Conservation (phyloP, 2,888 invertebrate species). For the Chaitophorus viminalis region DNA sequence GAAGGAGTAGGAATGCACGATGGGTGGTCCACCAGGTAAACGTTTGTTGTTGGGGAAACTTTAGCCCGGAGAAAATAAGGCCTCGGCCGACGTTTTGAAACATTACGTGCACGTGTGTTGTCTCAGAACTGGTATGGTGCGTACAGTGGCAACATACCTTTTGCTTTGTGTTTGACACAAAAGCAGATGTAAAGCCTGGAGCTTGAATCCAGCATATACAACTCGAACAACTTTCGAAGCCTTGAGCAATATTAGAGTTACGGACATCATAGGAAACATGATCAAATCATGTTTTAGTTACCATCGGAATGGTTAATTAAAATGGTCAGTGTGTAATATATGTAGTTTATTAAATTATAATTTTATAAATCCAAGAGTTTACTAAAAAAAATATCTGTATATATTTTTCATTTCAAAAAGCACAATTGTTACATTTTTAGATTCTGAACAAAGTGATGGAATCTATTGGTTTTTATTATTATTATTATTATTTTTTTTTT, state of each 20-base stretch:
- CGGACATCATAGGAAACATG: slow-evolving; percentile 30
- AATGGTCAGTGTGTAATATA: slow-evolving; percentile 20
- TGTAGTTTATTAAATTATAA: background rate
- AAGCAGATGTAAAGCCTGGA: slow-evolving; percentile 41
- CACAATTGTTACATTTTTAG: no score
- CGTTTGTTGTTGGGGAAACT: slow-evolving; percentile 28
- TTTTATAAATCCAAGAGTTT: background rate
- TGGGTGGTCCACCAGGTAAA: slow-evolving; percentile 4
- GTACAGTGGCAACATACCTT: slow-evolving; percentile 20
- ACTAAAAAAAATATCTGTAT: background rate
- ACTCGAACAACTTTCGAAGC: slow-evolving; percentile 30
- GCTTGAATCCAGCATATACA: background rate
- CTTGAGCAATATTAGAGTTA: slow-evolving; percentile 17
- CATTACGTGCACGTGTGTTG: background rate
- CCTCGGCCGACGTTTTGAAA: slow-evolving; percentile 19
- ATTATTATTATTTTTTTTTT: no score
- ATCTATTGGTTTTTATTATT: no score
- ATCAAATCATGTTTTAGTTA: slow-evolving; percentile 26
- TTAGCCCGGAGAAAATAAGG: background rate
- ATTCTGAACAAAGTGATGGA: no score
- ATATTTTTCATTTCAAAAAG: no score
- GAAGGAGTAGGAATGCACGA: background rate
- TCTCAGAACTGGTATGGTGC: background rate
- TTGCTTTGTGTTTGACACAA: slow-evolving; percentile 31
- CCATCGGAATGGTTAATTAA: slow-evolving; percentile 22